phyloP scores from a whole-genome alignment of 64 coral and sea anemone genomes.

The Astreopora myriophthalma region DNA sequence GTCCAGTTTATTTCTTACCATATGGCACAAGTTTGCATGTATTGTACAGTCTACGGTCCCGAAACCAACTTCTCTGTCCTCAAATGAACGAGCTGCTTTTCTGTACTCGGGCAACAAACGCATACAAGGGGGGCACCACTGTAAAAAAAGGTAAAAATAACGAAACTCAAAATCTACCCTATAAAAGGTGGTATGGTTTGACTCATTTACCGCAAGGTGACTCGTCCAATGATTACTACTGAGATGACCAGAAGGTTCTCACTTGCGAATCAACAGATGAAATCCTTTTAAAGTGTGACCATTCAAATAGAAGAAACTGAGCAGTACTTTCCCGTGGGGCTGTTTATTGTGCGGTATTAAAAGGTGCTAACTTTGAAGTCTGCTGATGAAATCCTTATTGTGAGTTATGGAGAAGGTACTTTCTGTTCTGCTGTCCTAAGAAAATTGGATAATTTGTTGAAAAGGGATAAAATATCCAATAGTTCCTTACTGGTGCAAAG shows the following conservation, averaged over 20 bases:
- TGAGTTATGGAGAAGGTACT: too few species aligned
- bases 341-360: neutral
- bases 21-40: slow-evolving; percentile 81
- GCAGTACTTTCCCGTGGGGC: neutral
- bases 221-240: too few species aligned
- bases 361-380: too few species aligned
- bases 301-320: neutral
- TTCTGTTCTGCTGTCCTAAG: too few species aligned
- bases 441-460: neutral
- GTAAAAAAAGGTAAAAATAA: neutral
- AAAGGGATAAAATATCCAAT: neutral
- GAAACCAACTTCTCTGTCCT: slow-evolving; percentile 76
- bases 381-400: too few species aligned
- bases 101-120: slow-evolving; percentile 91
- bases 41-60: slow-evolving; percentile 97
- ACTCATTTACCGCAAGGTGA: too few species aligned
- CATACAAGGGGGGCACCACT: slow-evolving; percentile 99
- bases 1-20: slow-evolving; percentile 66
- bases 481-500: slow-evolving; percentile 90
- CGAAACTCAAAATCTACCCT: neutral
- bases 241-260: too few species aligned
- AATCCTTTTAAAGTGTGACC: neutral
- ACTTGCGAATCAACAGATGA: neutral
- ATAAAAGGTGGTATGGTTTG: too few species aligned
- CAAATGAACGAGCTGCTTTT: slow-evolving; percentile 89